Percentiles rank a stretch among this genome's conserved stretches.
These are phyloP conservation scores for Mizuhopecten yessoensis DNA, from an alignment of 1,140 invertebrate genomes.

Conservation along the genomic window DNA sequence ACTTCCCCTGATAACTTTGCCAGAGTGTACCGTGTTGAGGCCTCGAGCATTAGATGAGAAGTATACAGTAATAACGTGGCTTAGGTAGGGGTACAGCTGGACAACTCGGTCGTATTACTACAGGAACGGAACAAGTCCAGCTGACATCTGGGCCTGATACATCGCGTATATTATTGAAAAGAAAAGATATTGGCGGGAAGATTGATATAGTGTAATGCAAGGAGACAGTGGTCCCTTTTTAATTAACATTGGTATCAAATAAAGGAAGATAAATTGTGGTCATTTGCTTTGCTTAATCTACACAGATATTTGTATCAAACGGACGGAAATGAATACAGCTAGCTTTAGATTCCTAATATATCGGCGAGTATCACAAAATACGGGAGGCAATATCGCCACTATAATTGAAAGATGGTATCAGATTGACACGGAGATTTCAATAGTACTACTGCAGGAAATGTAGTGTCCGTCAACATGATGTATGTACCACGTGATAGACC, in stretches of 20 bases:
- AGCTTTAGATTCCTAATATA: not conserved
- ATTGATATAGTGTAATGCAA: not conserved
- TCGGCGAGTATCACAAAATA: not conserved
- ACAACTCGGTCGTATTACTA: not conserved
- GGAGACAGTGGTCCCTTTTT: not conserved
- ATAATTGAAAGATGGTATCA: not conserved
- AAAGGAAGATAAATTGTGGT: not conserved
- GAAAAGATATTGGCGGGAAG: not conserved
- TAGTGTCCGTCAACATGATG: no score
- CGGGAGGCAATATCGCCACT: not conserved
- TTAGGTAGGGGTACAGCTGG: not conserved
- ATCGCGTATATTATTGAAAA: constrained; percentile 18
- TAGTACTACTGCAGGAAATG: not conserved
- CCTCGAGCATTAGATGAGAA: no score
- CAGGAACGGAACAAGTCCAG: not conserved
- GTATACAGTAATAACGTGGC: not conserved
- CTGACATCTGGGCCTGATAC: not conserved
- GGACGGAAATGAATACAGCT: not conserved
- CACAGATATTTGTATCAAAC: no score
- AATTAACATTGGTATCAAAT: constrained; percentile 18
- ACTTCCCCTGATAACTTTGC: no score
- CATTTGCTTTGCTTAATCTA: not conserved
- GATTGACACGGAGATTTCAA: not conserved
- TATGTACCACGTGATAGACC: not conserved
- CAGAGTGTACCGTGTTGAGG: no score